Base-by-base conservation (phyloP, 2,888 invertebrate species). In the Tridacna gigas region DNA sequence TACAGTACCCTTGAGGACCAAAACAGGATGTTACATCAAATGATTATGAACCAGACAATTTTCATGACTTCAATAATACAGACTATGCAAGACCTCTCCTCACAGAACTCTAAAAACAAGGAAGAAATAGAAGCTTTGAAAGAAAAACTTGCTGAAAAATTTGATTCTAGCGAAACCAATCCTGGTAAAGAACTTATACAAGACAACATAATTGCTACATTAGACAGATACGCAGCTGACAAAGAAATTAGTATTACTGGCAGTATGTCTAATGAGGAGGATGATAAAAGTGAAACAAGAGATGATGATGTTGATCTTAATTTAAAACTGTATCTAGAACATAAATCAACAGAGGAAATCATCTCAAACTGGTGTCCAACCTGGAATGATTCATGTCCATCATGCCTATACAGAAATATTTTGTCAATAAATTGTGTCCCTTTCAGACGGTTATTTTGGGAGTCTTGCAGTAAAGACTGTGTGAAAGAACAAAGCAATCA, bases 11-110 rank as follows among this genome's bases (percentile, higher is more conserved):
- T 92, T 5, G 93, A 93, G 78, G 91, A 92, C 25, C 91, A 92
- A 79, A 93, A 92, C 75, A 86, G 86, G 65, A 84, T 89, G 74
- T 82, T 93, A 45, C 88, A 90, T 73, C 88, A 92, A 73, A 89
- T 91, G 83, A 82, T 92, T 15, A 89, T 91, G 89, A 92, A 92
- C 63, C 92, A 93, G 77, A 90, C 91, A 11, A 74, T 89, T 5
- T 86, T 92, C 47, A 90, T 93, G 81, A 90, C 91, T 0, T 88
- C 90, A 26, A 89, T 92, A 51, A 89, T 92, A 89, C 85, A 89
- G 45, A 88, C 90, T 48, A 86, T 93, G 22, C 88, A 91, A 65
- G 87, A 89, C 22, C 80, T 93, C 0, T 80, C 89, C 0, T 89
- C 91, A 28, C 88, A 91, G 77, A 91, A 89, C 75, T 65, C 85